phyloP scores from a whole-genome alignment of 2,113 vertebrate genomes.

The Engraulis encrasicolus region DNA sequence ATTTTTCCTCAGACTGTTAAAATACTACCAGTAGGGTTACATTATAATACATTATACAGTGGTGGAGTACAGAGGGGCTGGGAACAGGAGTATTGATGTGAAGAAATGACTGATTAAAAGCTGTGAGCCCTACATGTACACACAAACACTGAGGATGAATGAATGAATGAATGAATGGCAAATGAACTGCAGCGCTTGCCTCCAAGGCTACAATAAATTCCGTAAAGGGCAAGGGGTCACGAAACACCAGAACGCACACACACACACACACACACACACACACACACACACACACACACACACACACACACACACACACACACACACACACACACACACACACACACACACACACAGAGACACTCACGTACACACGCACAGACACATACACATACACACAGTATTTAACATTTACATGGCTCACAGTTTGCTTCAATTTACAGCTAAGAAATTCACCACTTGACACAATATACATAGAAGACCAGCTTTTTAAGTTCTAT shows the following conservation, averaged over 20 bases:
- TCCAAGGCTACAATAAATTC: slow-evolving; percentile 51
- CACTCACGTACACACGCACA: slow-evolving; percentile 50
- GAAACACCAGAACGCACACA: slow-evolving; percentile 43
- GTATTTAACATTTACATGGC: slow-evolving; percentile 56
- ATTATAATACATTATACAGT: slow-evolving; percentile 70
- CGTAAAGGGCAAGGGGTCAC: slow-evolving; percentile 55
- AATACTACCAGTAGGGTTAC: slow-evolving; percentile 58
- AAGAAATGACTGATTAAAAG: slow-evolving; percentile 53
- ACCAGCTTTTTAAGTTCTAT: slow-evolving; percentile 51
- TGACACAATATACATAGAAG: slow-evolving; percentile 45
- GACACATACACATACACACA: slow-evolving; percentile 40
- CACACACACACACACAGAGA: slow-evolving; percentile 45
- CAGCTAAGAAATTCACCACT: slow-evolving; percentile 52
- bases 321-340: slow-evolving; percentile 46
- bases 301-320: slow-evolving; percentile 41
- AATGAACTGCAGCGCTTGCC: slow-evolving; percentile 35
- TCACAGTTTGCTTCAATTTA: slow-evolving; percentile 47
- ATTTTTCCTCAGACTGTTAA: slow-evolving; percentile 53
- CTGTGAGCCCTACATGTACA: slow-evolving; percentile 58
- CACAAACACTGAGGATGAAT: slow-evolving; percentile 20
- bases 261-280: slow-evolving; percentile 44
- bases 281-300: slow-evolving; percentile 54
- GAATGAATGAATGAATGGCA: too few relatives aligned
- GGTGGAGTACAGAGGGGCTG: slow-evolving; percentile 49
- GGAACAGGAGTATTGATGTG: not conserved